Percentiles rank a stretch among this genome's conserved stretches.
Evolutionary conservation across 2,888 invertebrate species (phyloP).

Genomic region (Pandemis corylana): DNA sequence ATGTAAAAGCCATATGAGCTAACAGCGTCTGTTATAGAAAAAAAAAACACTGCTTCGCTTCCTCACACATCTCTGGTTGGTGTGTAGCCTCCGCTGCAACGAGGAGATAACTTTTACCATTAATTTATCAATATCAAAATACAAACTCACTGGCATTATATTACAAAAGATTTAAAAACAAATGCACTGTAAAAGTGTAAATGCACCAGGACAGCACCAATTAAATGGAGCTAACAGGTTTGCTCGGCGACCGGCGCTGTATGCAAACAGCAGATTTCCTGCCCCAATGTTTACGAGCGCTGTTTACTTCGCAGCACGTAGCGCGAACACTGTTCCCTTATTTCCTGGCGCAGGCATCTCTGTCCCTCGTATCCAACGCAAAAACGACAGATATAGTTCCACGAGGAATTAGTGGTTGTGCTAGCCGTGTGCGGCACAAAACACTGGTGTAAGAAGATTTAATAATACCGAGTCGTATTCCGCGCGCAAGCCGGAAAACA

Average conservation of each 20-base stretch:
- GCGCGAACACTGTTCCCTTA: neutral
- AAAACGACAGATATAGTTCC: neutral
- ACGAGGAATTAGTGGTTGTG: neutral
- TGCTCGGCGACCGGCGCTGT: constrained; percentile 14
- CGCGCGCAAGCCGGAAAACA: neutral
- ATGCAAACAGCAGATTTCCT: constrained; percentile 28
- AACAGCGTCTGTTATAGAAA: no score
- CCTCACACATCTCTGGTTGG: no score
- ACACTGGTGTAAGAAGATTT: constrained; percentile 5
- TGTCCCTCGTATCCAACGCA: neutral
- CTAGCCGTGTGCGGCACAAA: neutral
- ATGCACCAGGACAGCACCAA: constrained; percentile 21
- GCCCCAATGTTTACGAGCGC: constrained; percentile 12
- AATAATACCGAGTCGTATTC: neutral
- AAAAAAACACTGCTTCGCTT: no score
- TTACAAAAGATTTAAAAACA: neutral
- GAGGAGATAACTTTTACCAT: no score
- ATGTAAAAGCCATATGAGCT: no score
- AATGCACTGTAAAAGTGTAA: neutral
- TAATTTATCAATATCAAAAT: no score
- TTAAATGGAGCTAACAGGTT: constrained; percentile 23
- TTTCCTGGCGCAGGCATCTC: neutral
- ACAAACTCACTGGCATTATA: no score
- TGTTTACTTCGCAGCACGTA: constrained; percentile 11
- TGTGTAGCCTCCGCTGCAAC: no score